phyloP scores from a whole-genome alignment of 1,140 invertebrate genomes.

The Asobara japonica region DNA sequence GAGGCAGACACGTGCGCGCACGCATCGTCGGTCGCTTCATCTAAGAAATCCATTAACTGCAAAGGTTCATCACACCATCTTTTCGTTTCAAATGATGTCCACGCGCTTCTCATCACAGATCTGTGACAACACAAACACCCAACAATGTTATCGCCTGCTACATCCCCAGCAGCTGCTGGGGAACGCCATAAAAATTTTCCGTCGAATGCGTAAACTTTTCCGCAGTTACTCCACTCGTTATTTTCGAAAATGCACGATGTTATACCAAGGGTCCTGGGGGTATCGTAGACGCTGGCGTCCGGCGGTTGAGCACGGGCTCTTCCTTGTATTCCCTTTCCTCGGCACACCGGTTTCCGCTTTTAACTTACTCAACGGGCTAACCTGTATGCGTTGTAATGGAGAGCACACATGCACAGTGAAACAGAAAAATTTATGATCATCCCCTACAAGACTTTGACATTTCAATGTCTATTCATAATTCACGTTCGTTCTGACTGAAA shows the following conservation, averaged over 20 bases:
- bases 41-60: too few relatives aligned
- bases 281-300: not conserved
- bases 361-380: constrained; percentile 14
- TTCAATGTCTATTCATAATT: too few relatives aligned
- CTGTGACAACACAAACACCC: too few relatives aligned
- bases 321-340: constrained; percentile 1
- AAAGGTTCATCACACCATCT: too few relatives aligned
- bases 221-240: constrained; percentile 26
- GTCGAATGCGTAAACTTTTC: constrained; percentile 21
- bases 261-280: constrained; percentile 15
- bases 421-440: too few relatives aligned
- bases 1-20: too few relatives aligned
- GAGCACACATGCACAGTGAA: too few relatives aligned
- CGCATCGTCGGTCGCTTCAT: too few relatives aligned
- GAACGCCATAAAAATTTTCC: not conserved
- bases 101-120: too few relatives aligned
- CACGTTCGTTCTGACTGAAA: too few relatives aligned
- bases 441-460: too few relatives aligned
- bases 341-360: not conserved
- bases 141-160: not conserved
- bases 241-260: constrained; percentile 20
- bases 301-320: constrained; percentile 39
- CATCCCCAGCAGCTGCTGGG: not conserved
- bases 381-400: constrained; percentile 14
- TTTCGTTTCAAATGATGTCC: too few relatives aligned